These are phyloP conservation scores for Pasiphila rectangulata DNA, from an alignment of 2,888 invertebrate species.

Conservation along the genomic window DNA sequence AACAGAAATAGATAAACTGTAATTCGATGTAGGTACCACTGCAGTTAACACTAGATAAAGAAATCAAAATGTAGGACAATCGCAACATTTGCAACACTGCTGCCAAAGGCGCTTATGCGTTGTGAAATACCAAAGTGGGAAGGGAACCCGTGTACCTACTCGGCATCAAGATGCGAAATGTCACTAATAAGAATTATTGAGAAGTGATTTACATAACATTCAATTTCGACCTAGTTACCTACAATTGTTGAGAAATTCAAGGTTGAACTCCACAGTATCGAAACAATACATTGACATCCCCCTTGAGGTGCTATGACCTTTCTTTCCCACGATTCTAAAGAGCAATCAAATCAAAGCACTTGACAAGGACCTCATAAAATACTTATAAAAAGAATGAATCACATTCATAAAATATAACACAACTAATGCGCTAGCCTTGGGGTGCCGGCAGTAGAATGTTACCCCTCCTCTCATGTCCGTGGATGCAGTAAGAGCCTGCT, in stretches of 20 bases:
- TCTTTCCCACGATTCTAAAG: slow-evolving; percentile 38
- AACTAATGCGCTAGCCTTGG: not conserved
- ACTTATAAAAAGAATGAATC: slow-evolving; percentile 20
- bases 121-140: slow-evolving; percentile 56
- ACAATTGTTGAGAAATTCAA: slow-evolving; percentile 62
- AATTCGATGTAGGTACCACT: too few species aligned
- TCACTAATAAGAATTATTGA: slow-evolving; percentile 44
- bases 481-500: too few species aligned
- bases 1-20: too few species aligned
- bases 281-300: slow-evolving; percentile 42
- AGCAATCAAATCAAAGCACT: slow-evolving; percentile 32
- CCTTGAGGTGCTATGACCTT: slow-evolving; percentile 39
- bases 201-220: slow-evolving; percentile 61
- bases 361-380: slow-evolving; percentile 23
- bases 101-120: slow-evolving; percentile 39
- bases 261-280: slow-evolving; percentile 43
- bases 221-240: slow-evolving; percentile 52
- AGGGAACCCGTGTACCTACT: slow-evolving; percentile 50
- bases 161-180: slow-evolving; percentile 63
- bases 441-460: too few species aligned
- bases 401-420: slow-evolving; percentile 7
- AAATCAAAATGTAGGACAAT: slow-evolving; percentile 33
- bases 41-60: slow-evolving; percentile 1
- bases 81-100: slow-evolving; percentile 41
- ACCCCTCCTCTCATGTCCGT: too few species aligned